Conservation (phyloP, 2,113 vertebrate species). For the Macquaria ambigua region DNA sequence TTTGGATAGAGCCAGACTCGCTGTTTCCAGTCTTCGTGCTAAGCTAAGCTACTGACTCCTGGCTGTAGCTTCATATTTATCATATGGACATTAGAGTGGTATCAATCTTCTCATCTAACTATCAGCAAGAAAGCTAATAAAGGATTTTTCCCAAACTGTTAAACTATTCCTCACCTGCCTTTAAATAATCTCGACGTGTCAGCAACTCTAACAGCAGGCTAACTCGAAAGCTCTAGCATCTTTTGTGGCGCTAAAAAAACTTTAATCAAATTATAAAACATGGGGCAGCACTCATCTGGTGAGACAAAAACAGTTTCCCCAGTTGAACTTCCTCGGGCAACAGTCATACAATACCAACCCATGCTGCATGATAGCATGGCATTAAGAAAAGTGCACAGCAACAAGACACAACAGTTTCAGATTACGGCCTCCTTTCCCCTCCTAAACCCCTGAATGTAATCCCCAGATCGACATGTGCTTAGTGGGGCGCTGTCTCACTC, state of each 20-base stretch:
- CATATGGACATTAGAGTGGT: not conserved
- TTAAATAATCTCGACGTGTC: not conserved
- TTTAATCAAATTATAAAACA: slow-evolving; percentile 63
- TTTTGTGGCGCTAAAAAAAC: slow-evolving; percentile 35
- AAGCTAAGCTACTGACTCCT: not conserved
- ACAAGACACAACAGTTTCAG: slow-evolving; percentile 85
- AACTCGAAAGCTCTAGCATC: slow-evolving; percentile 47
- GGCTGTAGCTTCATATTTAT: not conserved
- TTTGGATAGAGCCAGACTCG: not conserved
- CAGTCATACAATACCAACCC: slow-evolving; percentile 74
- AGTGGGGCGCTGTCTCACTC: slow-evolving; percentile 78
- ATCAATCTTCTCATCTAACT: not conserved
- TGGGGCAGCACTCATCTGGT: slow-evolving; percentile 55
- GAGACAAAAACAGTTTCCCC: slow-evolving; percentile 72
- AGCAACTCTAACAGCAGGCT: not conserved
- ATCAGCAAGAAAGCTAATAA: not conserved
- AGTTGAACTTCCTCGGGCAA: slow-evolving; percentile 72
- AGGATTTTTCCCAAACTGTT: not conserved
- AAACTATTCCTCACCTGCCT: not conserved
- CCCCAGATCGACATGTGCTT: slow-evolving; percentile 81
- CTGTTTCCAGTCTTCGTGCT: not conserved
- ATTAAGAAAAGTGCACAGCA: slow-evolving; percentile 81
- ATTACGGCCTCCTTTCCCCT: slow-evolving; percentile 80
- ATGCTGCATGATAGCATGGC: slow-evolving; percentile 70
- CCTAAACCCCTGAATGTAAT: slow-evolving; percentile 81